Percentiles rank a stretch among this genome's conserved stretches.
phyloP scores from a whole-genome alignment of 2,888 invertebrate species.

The Amphimallon solstitiale region DNA sequence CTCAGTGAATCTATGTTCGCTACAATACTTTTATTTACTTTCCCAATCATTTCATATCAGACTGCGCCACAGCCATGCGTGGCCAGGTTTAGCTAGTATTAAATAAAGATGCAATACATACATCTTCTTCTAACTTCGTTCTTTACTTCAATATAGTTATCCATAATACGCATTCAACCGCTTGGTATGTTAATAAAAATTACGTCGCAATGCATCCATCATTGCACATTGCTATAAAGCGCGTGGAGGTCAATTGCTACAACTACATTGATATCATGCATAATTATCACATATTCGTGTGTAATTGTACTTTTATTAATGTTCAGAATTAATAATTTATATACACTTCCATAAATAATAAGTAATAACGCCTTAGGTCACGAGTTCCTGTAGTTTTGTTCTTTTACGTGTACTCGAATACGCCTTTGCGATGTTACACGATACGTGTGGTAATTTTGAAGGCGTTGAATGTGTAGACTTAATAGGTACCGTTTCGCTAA shows the following conservation, averaged over 20 bases:
- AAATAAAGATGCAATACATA: no score
- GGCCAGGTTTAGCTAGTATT: no score
- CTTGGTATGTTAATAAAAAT: neutral
- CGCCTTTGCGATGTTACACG: neutral
- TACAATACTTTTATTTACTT: no score
- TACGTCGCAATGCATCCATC: constrained; percentile 6
- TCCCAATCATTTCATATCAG: no score
- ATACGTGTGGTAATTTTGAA: no score
- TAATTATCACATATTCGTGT: neutral
- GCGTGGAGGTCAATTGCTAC: constrained; percentile 10
- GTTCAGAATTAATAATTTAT: constrained; percentile 18
- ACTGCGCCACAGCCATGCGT: no score
- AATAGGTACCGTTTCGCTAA: no score
- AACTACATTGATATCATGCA: neutral
- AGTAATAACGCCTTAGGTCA: neutral
- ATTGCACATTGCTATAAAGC: constrained; percentile 2
- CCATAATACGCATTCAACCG: constrained; percentile 7
- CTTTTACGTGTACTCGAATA: constrained; percentile 1
- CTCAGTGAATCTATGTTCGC: no score
- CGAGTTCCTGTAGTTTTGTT: neutral
- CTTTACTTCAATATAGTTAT: no score
- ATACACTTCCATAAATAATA: neutral
- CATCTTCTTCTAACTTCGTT: no score
- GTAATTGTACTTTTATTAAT: constrained; percentile 13
- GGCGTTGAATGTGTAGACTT: no score